Percentiles rank a stretch among this genome's conserved stretches.
Evolutionary conservation across 2,113 vertebrate genomes (phyloP).

Genomic region (Gallinago undulata): DNA sequence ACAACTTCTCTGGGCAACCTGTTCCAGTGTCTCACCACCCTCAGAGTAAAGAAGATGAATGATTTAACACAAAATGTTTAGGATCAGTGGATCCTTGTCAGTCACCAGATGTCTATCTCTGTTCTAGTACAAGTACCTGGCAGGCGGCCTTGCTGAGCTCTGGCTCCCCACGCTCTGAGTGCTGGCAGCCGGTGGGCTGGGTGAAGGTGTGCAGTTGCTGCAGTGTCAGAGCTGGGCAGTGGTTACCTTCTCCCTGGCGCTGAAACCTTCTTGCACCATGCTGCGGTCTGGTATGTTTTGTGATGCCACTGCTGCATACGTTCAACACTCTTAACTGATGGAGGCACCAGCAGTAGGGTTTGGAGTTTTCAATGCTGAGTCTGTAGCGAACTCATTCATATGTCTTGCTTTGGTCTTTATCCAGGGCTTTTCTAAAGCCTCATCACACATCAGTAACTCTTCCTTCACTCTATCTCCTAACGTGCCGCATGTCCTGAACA

Average conservation of each 20-base stretch:
- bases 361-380: not conserved
- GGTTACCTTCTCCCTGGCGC: not conserved
- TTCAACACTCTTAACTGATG: not conserved
- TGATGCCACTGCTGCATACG: not conserved
- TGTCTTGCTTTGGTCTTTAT: not conserved
- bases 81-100: not conserved
- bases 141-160: not conserved
- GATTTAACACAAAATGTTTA: not conserved
- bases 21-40: not conserved
- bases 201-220: not conserved
- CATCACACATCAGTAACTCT: not conserved
- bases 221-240: not conserved
- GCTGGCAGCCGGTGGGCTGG: not conserved
- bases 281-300: not conserved
- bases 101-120: conserved; percentile 16
- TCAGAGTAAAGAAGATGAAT: not conserved
- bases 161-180: rapidly evolving
- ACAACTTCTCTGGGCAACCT: not conserved
- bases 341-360: not conserved
- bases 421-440: not conserved
- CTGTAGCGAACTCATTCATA: not conserved
- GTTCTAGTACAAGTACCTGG: not conserved
- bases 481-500: not conserved
- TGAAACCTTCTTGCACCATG: not conserved
- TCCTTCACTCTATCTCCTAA: not conserved